Evolutionary conservation across 35 echinoderm and acorn worm genomes (phyloP).

Genomic region (Heliocidaris tuberculata): DNA sequence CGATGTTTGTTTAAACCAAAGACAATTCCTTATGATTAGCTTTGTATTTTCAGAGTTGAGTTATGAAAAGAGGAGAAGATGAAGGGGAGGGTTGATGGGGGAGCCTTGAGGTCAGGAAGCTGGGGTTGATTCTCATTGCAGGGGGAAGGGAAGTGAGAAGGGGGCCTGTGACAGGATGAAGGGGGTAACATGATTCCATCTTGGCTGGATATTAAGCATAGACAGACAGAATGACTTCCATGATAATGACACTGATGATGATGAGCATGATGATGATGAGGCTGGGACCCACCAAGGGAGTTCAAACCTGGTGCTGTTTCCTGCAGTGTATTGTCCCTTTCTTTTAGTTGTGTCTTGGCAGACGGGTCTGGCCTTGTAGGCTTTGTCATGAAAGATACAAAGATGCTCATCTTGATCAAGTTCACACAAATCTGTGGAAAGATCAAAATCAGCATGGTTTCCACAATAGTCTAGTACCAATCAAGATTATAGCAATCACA

Average conservation of each 20-base stretch:
- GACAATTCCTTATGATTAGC: constrained; percentile 11
- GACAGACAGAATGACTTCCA: background rate
- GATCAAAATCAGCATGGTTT: background rate
- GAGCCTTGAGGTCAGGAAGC: constrained; percentile 33
- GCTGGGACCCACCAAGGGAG: constrained; percentile 22
- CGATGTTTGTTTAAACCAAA: constrained; percentile 17
- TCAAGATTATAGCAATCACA: no score
- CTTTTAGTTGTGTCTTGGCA: constrained; percentile 24
- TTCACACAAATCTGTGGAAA: background rate
- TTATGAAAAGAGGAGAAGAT: background rate
- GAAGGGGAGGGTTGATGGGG: background rate
- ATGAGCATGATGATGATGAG: background rate
- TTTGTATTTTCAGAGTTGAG: constrained; percentile 1
- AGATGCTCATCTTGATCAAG: constrained; percentile 10
- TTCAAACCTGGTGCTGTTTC: constrained; percentile 37
- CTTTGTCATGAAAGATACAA: background rate
- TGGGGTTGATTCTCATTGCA: constrained; percentile 6
- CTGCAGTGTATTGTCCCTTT: background rate
- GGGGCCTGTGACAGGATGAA: background rate
- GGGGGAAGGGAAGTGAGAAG: constrained; percentile 48
- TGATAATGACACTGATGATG: background rate
- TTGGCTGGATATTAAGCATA: background rate
- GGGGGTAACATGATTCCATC: constrained; percentile 45
- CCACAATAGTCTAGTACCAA: background rate
- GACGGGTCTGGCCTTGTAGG: background rate